Conservation (phyloP, 1,140 invertebrate genomes). For the Drosophila murphyi region DNA sequence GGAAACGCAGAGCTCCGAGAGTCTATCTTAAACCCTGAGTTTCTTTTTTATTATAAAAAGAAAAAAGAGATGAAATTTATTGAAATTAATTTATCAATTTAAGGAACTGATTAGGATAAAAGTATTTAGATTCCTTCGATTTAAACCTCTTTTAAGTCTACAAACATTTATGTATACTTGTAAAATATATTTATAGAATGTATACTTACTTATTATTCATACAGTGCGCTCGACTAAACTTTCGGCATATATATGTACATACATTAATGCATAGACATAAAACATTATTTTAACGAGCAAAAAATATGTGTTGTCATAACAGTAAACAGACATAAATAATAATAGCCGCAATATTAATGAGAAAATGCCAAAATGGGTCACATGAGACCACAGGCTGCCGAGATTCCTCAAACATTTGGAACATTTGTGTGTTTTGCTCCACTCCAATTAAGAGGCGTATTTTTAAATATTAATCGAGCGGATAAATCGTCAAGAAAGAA, state of each 20-base stretch:
- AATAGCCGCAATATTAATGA: constrained; percentile 14
- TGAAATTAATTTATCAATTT: neutral
- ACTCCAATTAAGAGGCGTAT: neutral
- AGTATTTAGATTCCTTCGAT: neutral
- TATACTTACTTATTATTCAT: neutral
- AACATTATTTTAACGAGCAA: constrained; percentile 5
- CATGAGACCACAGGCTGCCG: neutral
- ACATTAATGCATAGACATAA: neutral
- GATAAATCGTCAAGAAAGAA: neutral
- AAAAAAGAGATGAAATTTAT: neutral
- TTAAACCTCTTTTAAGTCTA: too few relatives aligned
- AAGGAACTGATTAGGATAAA: neutral
- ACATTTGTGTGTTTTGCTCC: neutral
- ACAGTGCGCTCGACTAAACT: neutral
- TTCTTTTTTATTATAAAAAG: too few relatives aligned
- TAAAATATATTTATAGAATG: neutral
- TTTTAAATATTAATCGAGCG: constrained; percentile 3
- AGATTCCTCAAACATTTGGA: neutral
- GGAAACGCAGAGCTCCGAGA: neutral
- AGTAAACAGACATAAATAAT: neutral
- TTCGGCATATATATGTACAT: too few relatives aligned
- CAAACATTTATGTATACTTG: neutral
- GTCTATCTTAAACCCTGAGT: neutral
- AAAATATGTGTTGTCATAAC: constrained; percentile 5
- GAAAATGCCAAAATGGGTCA: neutral